Conservation (phyloP, 2,113 vertebrate species). For the Mustelus asterias region DNA sequence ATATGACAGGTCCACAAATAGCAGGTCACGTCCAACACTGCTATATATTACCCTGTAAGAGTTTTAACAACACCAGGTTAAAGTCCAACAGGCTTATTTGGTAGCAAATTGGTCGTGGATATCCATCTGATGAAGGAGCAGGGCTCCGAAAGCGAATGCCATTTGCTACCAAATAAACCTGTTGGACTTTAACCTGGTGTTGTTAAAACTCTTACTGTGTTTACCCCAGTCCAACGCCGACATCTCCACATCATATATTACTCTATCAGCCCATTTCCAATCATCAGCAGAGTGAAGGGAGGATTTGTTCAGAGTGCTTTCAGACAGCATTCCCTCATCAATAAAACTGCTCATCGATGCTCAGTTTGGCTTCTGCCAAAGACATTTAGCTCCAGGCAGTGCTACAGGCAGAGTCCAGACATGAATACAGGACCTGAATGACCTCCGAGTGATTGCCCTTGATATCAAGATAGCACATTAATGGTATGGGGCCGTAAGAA, state of each 20-base stretch:
- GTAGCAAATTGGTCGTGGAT: too few relatives aligned
- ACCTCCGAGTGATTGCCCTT: neutral
- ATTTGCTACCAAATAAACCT: too few relatives aligned
- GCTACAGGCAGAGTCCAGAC: neutral
- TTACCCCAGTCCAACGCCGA: too few relatives aligned
- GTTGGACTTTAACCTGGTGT: too few relatives aligned
- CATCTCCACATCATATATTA: too few relatives aligned
- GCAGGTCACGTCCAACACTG: neutral
- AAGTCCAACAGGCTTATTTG: too few relatives aligned
- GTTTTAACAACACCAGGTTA: too few relatives aligned
- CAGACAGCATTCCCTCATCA: neutral
- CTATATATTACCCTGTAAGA: neutral
- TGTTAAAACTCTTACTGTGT: too few relatives aligned
- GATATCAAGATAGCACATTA: neutral
- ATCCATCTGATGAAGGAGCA: too few relatives aligned
- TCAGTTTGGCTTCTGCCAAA: neutral
- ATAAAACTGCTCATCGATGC: neutral
- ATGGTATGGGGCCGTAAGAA: neutral
- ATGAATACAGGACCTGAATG: neutral
- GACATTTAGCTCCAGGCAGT: neutral
- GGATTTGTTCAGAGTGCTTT: neutral
- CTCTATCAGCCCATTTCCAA: neutral
- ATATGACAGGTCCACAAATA: neutral
- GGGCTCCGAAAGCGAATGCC: too few relatives aligned
- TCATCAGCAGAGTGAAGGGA: neutral